A percentile compares a stretch with the other conserved stretches of the same genome.
phyloP scores from a whole-genome alignment of 1,140 invertebrate genomes.

The Caenorhabditis briggsae region DNA sequence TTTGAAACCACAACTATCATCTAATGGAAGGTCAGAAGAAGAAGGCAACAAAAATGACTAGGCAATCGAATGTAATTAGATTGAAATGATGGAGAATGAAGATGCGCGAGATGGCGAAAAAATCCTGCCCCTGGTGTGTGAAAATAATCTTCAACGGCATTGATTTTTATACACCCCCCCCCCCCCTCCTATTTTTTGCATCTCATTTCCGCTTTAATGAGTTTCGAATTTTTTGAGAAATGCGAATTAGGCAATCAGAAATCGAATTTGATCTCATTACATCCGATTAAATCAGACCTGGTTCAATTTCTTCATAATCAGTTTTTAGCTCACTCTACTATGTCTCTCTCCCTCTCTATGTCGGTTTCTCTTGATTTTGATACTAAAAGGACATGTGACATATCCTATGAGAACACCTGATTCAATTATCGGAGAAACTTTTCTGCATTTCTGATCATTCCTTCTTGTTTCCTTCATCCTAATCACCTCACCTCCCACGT shows the following conservation, averaged over 20 bases:
- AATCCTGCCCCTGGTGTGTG: not conserved
- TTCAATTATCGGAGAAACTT: not conserved
- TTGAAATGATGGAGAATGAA: not conserved
- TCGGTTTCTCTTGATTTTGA: too few relatives aligned
- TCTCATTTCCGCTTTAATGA: constrained; percentile 24
- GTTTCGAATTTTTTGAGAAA: not conserved
- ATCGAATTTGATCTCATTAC: too few relatives aligned
- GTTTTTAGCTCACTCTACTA: not conserved
- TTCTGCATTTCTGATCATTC: not conserved
- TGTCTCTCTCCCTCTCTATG: too few relatives aligned
- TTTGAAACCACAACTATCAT: not conserved
- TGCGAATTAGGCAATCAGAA: too few relatives aligned
- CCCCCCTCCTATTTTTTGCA: not conserved
- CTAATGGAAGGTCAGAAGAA: not conserved
- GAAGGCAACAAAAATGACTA: not conserved
- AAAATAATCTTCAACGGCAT: constrained; percentile 25
- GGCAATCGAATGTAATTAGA: constrained; percentile 38
- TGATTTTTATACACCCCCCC: not conserved
- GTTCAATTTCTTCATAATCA: too few relatives aligned
- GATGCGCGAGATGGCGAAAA: not conserved
- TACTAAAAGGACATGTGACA: too few relatives aligned
- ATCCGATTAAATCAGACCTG: too few relatives aligned
- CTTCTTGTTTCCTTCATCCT: not conserved
- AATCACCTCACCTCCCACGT: constrained; percentile 2
- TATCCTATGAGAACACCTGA: too few relatives aligned